Conservation (phyloP, 2,888 invertebrate genomes). For the Pseudanteris insignis region DNA sequence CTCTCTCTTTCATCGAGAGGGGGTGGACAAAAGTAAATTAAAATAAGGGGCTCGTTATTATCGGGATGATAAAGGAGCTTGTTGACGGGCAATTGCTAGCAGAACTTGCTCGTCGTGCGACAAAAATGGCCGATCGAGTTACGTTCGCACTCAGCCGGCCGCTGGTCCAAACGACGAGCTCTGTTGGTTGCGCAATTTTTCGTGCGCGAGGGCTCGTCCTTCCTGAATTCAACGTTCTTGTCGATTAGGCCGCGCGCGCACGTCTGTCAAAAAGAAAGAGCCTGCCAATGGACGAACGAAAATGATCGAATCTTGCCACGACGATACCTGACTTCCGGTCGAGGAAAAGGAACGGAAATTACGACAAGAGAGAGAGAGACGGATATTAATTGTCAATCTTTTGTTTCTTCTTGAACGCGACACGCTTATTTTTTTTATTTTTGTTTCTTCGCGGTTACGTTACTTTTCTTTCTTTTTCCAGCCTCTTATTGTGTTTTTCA, state of each 20-base stretch:
- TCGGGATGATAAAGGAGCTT: too few species aligned
- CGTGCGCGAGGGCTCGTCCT: neutral
- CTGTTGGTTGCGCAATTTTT: too few species aligned
- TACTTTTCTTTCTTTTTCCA: too few species aligned
- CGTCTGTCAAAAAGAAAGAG: too few species aligned
- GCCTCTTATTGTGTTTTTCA: too few species aligned
- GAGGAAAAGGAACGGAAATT: slow-evolving; percentile 1
- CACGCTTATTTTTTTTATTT: too few species aligned
- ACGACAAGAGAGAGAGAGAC: slow-evolving; percentile 12
- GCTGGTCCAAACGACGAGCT: too few species aligned
- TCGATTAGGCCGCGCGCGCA: slow-evolving; percentile 5
- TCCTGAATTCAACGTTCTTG: too few species aligned
- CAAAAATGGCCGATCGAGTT: neutral
- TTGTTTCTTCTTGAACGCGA: too few species aligned
- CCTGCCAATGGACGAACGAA: slow-evolving; percentile 13
- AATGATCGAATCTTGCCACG: slow-evolving; percentile 1
- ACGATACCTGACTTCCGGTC: slow-evolving; percentile 27
- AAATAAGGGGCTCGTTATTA: neutral
- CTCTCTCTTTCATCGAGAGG: slow-evolving; percentile 9
- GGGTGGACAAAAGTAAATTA: neutral
- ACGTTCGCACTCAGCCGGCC: neutral
- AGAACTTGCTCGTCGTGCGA: neutral
- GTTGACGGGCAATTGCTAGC: neutral
- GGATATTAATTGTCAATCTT: neutral
- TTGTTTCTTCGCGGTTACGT: too few species aligned